Base-by-base conservation (phyloP, 2,888 invertebrate genomes). In the Chaitophorus viminalis region DNA sequence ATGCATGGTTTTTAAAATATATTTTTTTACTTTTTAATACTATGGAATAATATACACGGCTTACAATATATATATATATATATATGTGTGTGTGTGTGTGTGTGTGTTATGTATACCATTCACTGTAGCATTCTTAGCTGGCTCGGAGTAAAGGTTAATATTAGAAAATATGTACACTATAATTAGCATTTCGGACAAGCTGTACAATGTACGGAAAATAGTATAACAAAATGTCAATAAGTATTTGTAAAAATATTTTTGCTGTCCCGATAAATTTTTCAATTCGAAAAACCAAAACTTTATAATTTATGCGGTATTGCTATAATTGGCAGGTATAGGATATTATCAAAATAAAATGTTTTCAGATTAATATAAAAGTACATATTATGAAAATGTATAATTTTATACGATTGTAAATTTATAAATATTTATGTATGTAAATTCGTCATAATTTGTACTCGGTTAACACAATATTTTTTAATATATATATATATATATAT, bases 171-270 rank as follows among this genome's bases (percentile, higher is more conserved):
- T 70, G 82, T 70, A 52, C 52, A 70, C 82, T 82, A 82, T 70
- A 82, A 72, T 82, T 82, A 82, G 70, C 82, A 70, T 82, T 82
- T 82, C 31, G 70, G 46, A 82, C 70, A 70, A 82, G 82, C 70
- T 82, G 31, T 46, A 82, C 31, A 54, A 65, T 65, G 60, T 36
- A 79, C 60, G 14, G 60, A 60, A 79, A 21, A 60, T n/a, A 36
- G 60, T 79, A n/a, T 79, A 36, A 79, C 79, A 36, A 79, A n/a
- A 79, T 65, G 33, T 79, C 79, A n/a, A 79, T 79, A 79, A 60
- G 54, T 36, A 79, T 36, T 68, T 68, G 68, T 68, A 68, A 29
- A 68, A n/a, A 29, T 68, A 68, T 68, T 68, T 68, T 68, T n/a
- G 68, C 4, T 25, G 8, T n/a, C n/a, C 60, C 1, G 31, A 78